Conservation (phyloP, 2,888 invertebrate species). For the Hylaea fasciaria region DNA sequence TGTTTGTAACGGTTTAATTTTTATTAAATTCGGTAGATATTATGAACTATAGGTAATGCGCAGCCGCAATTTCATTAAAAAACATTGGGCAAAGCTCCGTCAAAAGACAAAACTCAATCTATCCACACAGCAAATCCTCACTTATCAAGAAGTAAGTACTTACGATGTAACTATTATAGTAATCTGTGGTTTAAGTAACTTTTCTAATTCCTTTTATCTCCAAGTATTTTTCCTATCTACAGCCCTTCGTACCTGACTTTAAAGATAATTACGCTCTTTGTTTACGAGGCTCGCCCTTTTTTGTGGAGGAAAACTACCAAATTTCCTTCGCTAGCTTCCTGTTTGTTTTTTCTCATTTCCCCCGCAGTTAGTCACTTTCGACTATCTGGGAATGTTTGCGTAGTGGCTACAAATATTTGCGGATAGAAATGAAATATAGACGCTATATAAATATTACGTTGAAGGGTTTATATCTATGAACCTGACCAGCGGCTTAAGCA, state of each 20-base stretch:
- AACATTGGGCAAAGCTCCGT: too few species aligned
- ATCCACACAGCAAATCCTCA: too few species aligned
- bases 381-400: conserved; percentile 31
- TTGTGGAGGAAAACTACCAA: conserved; percentile 42
- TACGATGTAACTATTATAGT: too few species aligned
- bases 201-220: conserved; percentile 39
- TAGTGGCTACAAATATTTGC: conserved; percentile 1
- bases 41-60: too few species aligned
- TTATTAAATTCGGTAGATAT: too few species aligned
- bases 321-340: conserved; percentile 46
- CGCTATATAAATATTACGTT: background rate
- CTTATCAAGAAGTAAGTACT: background rate
- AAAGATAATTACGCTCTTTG: conserved; percentile 55
- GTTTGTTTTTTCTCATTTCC: conserved; percentile 39
- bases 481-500: too few species aligned
- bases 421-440: conserved; percentile 7
- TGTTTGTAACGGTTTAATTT: too few species aligned
- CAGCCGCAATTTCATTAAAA: background rate
- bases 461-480: too few species aligned
- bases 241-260: conserved; percentile 45
- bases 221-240: conserved; percentile 35
- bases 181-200: conserved; percentile 5
- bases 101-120: too few species aligned
- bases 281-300: conserved; percentile 50
- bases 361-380: conserved; percentile 35